A percentile compares a stretch with the other conserved stretches of the same genome.
These are phyloP conservation scores for Malurus melanocephalus DNA, from an alignment of 2,113 vertebrate genomes.

Conservation along the genomic window DNA sequence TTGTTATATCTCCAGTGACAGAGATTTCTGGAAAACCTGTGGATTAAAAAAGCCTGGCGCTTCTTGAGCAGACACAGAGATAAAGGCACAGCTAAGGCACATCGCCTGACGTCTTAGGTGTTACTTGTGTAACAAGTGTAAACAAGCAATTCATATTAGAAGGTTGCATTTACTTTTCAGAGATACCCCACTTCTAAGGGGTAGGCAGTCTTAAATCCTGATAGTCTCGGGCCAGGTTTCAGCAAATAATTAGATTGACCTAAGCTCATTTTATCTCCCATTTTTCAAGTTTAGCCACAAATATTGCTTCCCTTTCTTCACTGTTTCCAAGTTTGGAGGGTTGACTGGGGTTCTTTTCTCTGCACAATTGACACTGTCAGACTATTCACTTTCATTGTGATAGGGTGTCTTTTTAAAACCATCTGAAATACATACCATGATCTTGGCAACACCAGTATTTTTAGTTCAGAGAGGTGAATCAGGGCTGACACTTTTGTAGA, in stretches of 20 bases:
- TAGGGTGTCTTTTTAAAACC: background rate
- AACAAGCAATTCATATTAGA: background rate
- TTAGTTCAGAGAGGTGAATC: background rate
- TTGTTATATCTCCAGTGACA: background rate
- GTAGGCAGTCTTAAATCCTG: background rate
- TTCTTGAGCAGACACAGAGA: background rate
- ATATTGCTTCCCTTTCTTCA: background rate
- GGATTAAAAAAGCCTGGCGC: background rate
- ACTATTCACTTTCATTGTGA: background rate
- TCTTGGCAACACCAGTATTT: background rate
- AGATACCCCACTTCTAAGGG: background rate
- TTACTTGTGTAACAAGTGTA: background rate
- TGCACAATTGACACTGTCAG: background rate
- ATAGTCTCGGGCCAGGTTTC: background rate
- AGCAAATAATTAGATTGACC: background rate
- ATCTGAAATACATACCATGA: background rate
- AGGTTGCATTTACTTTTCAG: background rate
- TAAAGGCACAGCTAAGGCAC: background rate
- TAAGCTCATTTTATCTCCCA: background rate
- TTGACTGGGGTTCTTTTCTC: background rate
- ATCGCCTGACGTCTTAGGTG: background rate
- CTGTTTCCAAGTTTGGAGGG: fast-evolving
- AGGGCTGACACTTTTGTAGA: background rate
- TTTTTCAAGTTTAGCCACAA: background rate
- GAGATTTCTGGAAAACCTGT: background rate